phyloP scores from a whole-genome alignment of 1,140 invertebrate species.

The Drosophila persimilis region DNA sequence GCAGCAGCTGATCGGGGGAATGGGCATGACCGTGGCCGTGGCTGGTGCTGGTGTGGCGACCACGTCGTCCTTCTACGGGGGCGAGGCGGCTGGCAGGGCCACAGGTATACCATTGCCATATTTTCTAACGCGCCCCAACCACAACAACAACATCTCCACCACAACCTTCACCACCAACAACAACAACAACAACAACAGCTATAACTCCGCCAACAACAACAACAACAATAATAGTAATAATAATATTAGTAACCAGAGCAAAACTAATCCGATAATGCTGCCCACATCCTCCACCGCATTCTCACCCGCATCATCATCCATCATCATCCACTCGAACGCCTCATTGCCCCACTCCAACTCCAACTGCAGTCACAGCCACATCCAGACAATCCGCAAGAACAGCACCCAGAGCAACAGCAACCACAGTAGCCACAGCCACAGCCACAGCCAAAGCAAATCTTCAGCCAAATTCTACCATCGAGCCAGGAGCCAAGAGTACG shows the following conservation, averaged over 20 bases:
- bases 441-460: conserved; percentile 24
- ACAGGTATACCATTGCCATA: conserved; percentile 71
- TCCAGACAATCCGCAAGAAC: conserved; percentile 12
- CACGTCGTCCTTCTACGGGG: not conserved
- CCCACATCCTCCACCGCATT: no score
- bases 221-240: conserved; percentile 25
- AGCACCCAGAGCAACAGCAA: conserved; percentile 24
- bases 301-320: no score
- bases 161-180: conserved; percentile 15
- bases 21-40: conserved; percentile 11
- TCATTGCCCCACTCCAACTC: conserved; percentile 27
- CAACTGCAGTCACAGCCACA: conserved; percentile 24
- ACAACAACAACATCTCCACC: conserved; percentile 40
- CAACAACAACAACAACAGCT: conserved; percentile 31
- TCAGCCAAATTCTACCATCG: conserved; percentile 47
- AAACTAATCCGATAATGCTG: conserved; percentile 40
- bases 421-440: conserved; percentile 14
- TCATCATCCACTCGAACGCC: conserved; percentile 31
- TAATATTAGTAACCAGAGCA: conserved; percentile 38
- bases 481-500: conserved; percentile 64
- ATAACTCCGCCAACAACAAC: not conserved
- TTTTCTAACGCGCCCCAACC: conserved; percentile 60
- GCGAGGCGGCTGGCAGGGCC: conserved; percentile 39
- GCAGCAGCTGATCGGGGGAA: not conserved
- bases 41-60: conserved; percentile 1